These are phyloP conservation scores for Parapsyche elsis DNA, from an alignment of 1,140 invertebrate genomes.

Conservation along the genomic window DNA sequence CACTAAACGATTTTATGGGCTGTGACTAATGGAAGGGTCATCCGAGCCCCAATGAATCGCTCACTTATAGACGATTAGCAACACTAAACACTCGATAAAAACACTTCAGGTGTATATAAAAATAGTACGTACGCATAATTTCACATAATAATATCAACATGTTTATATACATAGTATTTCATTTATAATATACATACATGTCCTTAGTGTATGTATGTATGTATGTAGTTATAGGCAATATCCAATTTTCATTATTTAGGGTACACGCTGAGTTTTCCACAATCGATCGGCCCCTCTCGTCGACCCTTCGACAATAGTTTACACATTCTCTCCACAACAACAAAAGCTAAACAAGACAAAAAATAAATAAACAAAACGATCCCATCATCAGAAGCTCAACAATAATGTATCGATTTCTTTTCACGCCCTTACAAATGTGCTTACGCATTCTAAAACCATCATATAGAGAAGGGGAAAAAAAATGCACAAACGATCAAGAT, in stretches of 20 bases:
- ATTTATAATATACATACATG: not conserved
- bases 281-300: conserved; percentile 20
- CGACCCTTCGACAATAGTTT: conserved; percentile 29
- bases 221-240: conserved; percentile 30
- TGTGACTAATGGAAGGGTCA: conserved; percentile 29
- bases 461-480: not conserved
- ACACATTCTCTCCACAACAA: not conserved
- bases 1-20: conserved; percentile 38
- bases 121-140: too few relatives aligned
- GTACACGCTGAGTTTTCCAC: conserved; percentile 52
- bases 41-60: not conserved
- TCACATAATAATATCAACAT: too few relatives aligned
- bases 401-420: conserved; percentile 50
- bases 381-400: conserved; percentile 24
- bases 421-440: conserved; percentile 26
- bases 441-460: conserved; percentile 24
- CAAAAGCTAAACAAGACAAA: not conserved
- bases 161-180: too few relatives aligned
- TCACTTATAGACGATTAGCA: conserved; percentile 33
- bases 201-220: not conserved
- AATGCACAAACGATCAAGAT: not conserved
- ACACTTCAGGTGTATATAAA: too few relatives aligned
- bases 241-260: conserved; percentile 50
- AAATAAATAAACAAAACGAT: conserved; percentile 31
- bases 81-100: conserved; percentile 6